Conservation (phyloP, 1,140 invertebrate species). For the Cydia pomonella region DNA sequence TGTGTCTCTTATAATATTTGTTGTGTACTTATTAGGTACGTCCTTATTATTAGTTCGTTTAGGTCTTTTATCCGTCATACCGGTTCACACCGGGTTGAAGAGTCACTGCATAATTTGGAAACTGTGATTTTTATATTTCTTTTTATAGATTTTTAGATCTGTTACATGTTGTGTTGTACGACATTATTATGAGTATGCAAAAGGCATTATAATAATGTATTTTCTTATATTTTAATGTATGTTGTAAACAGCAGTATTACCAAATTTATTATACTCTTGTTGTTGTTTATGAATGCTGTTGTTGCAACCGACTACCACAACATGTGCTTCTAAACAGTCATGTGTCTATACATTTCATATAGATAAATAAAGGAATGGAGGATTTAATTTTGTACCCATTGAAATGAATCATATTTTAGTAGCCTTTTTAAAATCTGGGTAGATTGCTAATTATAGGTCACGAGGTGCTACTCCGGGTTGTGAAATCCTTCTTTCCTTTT, state of each 20-base stretch:
- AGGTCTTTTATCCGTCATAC: conserved; percentile 63
- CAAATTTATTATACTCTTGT: conserved; percentile 52
- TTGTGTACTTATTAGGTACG: conserved; percentile 78
- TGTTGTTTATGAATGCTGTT: conserved; percentile 51
- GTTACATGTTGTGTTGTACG: conserved; percentile 76
- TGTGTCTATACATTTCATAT: conserved; percentile 64
- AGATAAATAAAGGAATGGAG: conserved; percentile 65
- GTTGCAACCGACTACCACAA: conserved; percentile 63
- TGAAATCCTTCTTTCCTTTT: conserved; percentile 78
- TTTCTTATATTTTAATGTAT: conserved; percentile 33
- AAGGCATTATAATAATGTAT: conserved; percentile 30
- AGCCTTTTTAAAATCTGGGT: neutral
- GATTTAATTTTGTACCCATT: conserved; percentile 41
- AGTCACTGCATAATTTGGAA: conserved; percentile 79
- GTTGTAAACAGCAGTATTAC: conserved; percentile 52
- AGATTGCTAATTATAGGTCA: conserved; percentile 57
- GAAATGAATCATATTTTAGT: neutral
- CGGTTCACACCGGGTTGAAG: conserved; percentile 74
- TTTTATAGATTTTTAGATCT: conserved; percentile 75
- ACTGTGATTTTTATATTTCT: conserved; percentile 80
- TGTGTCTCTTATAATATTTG: conserved; percentile 73
- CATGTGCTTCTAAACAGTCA: conserved; percentile 63
- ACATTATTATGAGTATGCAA: conserved; percentile 43
- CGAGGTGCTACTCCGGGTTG: conserved; percentile 75
- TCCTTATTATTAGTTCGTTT: conserved; percentile 62